phyloP scores from a whole-genome alignment of 2,797 vertebrate genomes.

The Loriculus beryllinus region DNA sequence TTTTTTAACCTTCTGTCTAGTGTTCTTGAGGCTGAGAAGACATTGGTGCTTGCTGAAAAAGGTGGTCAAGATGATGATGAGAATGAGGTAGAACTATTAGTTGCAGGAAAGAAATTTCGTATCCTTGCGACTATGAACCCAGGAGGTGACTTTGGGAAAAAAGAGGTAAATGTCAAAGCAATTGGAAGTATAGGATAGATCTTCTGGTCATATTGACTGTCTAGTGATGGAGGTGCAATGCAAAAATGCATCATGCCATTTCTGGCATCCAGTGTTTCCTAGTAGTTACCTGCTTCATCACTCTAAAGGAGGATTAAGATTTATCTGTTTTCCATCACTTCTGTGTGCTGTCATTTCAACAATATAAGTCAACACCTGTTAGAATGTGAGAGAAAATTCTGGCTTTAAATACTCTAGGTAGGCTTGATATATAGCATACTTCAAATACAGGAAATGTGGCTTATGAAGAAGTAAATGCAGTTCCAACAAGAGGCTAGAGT shows the following conservation, averaged over 20 bases:
- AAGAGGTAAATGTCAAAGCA: constrained; percentile 83
- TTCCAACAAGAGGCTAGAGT: neutral
- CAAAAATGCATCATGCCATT: neutral
- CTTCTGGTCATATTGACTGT: neutral
- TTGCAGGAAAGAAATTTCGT: constrained; percentile 83
- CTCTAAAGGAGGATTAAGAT: neutral
- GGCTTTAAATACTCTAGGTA: neutral
- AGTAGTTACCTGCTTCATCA: rapidly evolving
- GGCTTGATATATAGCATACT: neutral
- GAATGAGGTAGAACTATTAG: constrained; percentile 87
- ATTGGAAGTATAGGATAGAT: neutral
- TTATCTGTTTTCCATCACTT: neutral
- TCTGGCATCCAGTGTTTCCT: neutral
- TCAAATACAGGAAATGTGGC: neutral
- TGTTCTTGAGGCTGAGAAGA: constrained; percentile 92
- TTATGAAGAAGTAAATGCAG: neutral
- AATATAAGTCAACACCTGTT: neutral
- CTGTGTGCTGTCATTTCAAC: neutral
- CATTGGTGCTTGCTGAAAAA: constrained; percentile 91
- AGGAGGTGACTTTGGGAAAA: constrained; percentile 97
- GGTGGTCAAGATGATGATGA: constrained; percentile 88
- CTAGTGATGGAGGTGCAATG: neutral
- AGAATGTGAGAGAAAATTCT: neutral
- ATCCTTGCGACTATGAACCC: constrained; percentile 98
- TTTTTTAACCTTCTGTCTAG: constrained; percentile 64